Evolutionary conservation across 2,113 vertebrate genomes (phyloP).

Genomic region (Helogale parvula): DNA sequence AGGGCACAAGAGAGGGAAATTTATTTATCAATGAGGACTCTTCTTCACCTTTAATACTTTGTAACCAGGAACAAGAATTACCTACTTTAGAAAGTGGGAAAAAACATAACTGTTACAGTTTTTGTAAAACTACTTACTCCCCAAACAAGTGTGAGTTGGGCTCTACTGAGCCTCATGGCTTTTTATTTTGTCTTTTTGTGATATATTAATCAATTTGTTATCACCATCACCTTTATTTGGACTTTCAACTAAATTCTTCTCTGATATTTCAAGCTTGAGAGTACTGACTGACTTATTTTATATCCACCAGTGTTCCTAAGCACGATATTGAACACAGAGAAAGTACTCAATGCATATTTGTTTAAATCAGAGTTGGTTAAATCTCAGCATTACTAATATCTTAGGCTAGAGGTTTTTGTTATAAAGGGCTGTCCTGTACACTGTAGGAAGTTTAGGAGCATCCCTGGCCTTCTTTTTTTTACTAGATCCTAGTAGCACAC

Average conservation of each 20-base stretch:
- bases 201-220: background rate
- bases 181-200: slow-evolving; percentile 1
- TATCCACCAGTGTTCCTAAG: background rate
- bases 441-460: background rate
- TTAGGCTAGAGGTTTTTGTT: background rate
- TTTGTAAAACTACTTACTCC: background rate
- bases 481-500: background rate
- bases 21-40: background rate
- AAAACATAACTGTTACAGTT: background rate
- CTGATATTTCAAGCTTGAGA: background rate
- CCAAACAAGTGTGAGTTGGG: background rate
- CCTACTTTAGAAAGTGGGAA: background rate
- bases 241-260: background rate
- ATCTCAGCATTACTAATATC: background rate
- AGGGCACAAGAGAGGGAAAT: background rate
- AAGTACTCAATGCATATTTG: background rate
- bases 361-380: background rate
- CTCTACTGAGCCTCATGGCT: background rate
- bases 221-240: background rate
- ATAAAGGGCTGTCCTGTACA: background rate
- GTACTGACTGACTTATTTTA: background rate
- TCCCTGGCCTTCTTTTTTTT: background rate
- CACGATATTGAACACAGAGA: background rate
- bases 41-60: background rate
- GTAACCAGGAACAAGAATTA: background rate